Base-by-base conservation (phyloP, 2,888 invertebrate species). In the Synanthedon formicaeformis region DNA sequence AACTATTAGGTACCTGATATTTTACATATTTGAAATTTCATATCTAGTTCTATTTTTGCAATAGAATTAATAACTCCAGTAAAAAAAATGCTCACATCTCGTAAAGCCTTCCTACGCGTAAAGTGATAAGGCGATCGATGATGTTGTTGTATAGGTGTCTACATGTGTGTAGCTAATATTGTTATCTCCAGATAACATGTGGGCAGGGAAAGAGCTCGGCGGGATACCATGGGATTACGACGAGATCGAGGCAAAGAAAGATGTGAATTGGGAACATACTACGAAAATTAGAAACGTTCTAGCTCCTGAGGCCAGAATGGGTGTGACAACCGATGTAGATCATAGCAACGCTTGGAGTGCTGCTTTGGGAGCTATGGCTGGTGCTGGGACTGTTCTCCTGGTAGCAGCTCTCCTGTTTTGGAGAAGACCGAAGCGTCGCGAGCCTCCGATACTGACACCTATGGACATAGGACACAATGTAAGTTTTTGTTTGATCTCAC, bases 181-280 rank as follows among this genome's bases (percentile, higher is more conserved):
- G 78, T 85, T 86, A 85, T 85, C 85, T 73, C 57, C 71, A 84
- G 85, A 85, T 85, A 85, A 85, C 76, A 75, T 65, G 72, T 77
- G 83, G 82, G 69, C 71, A 69, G 74, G 73, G 62, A 69, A 67
- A 55, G 67, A 67, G 63, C 66, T 65, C 65, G 62, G 64, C 60
- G 73, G 67, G 67, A 71, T 68, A 65, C 69, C 71, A 62, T 69
- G 77, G 78, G 71, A 73, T 56, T 67, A 64, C 60, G 63, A 71
- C 58, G 57, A 60, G 57, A 55, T 56, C 40, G 55, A 55, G 54
- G 62, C 64, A 54, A 63, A 66, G 48, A 60, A 60, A 54, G 60
- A 64, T 54, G 61, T 59, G 52, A 57, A 64, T 55, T 63, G 63
- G 65, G 61, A 62, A 5, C 56, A 45, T 12, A 53, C 60, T 13